Conservation (phyloP, 2,113 vertebrate species). For the Prochilodus magdalenae region DNA sequence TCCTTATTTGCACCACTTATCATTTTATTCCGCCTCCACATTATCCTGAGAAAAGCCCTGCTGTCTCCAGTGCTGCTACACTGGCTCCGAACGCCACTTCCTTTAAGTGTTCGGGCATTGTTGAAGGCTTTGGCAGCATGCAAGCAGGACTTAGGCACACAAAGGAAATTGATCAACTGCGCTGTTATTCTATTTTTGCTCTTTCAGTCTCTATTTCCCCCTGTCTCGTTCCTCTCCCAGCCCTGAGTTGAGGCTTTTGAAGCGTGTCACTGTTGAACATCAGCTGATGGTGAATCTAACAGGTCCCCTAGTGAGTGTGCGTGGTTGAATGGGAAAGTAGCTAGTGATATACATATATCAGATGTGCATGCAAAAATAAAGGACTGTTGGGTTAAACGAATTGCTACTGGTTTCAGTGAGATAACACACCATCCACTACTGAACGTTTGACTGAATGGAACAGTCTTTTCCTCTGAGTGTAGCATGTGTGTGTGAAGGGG, state of each 20-base stretch:
- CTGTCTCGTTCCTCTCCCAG: not conserved
- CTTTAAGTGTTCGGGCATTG: not conserved
- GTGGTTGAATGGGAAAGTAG: not conserved
- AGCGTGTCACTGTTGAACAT: not conserved
- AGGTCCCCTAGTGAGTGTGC: not conserved
- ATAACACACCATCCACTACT: not conserved
- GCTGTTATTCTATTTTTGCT: not conserved
- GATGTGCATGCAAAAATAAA: rapidly evolving
- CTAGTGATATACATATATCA: not conserved
- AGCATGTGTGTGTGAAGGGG: conserved; percentile 25
- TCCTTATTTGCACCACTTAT: not conserved
- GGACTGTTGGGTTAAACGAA: not conserved
- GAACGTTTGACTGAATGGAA: too few species aligned
- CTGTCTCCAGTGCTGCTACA: not conserved
- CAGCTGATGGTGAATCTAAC: conserved; percentile 1
- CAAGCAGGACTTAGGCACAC: conserved; percentile 22
- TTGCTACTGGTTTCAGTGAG: too few species aligned
- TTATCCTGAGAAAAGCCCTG: not conserved
- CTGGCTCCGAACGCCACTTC: not conserved
- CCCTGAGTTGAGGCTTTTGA: not conserved
- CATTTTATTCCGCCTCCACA: not conserved
- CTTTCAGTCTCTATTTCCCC: not conserved
- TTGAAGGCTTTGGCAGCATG: not conserved
- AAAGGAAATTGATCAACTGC: conserved; percentile 40
- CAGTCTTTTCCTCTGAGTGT: not conserved